Evolutionary conservation across 2,113 vertebrate genomes (phyloP).

Genomic region (Pseudopipra pipra): DNA sequence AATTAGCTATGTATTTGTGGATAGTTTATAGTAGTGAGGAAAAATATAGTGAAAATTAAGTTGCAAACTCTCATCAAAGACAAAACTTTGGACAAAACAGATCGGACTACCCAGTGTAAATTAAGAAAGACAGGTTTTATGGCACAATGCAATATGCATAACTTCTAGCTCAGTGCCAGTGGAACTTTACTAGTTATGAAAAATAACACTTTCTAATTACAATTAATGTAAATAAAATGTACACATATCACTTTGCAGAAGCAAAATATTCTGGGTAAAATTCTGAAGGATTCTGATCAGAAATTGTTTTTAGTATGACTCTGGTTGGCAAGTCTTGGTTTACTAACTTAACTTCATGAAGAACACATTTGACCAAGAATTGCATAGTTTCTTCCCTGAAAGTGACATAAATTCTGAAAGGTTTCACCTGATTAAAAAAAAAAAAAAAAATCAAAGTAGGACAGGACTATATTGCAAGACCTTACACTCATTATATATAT

Average conservation of each 20-base stretch:
- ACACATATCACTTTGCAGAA: neutral
- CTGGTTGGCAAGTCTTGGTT: neutral
- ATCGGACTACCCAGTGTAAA: neutral
- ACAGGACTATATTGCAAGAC: neutral
- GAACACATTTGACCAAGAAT: neutral
- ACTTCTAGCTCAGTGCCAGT: neutral
- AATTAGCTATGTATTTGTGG: neutral
- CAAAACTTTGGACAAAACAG: neutral
- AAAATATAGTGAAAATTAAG: neutral
- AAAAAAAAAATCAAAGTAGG: neutral
- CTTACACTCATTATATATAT: neutral
- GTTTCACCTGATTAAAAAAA: neutral
- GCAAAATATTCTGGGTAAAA: neutral
- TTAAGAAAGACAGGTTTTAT: neutral
- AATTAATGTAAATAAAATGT: neutral
- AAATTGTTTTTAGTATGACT: neutral
- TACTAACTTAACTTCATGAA: neutral
- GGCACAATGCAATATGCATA: neutral
- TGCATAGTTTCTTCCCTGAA: neutral
- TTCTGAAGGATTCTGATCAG: neutral
- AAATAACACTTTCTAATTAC: neutral
- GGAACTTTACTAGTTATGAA: neutral
- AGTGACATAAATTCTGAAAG: neutral
- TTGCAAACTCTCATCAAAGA: neutral
- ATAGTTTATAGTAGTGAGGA: neutral